Percentiles rank a stretch among this genome's conserved stretches.
phyloP scores from a whole-genome alignment of 2,113 vertebrate genomes.

The Hoplias malabaricus region DNA sequence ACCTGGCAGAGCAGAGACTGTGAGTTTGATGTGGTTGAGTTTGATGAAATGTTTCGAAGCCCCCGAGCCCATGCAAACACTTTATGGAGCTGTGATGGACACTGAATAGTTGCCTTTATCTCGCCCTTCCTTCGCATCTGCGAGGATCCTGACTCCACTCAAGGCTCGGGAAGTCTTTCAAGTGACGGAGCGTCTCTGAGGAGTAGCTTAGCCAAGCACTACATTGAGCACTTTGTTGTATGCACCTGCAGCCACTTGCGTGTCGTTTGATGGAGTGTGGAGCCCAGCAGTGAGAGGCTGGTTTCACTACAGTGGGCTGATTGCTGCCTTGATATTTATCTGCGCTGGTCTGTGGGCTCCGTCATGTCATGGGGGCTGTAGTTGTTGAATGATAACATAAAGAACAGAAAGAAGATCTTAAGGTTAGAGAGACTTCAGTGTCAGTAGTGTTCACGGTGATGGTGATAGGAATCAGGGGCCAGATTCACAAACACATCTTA shows the following conservation, averaged over 20 bases:
- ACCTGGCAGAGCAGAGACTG: constrained; percentile 37
- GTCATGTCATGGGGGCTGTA: neutral
- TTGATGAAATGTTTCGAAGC: neutral
- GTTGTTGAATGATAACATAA: neutral
- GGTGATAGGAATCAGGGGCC: too few species aligned
- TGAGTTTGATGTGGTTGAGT: constrained; percentile 53
- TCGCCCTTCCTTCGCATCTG: constrained; percentile 5
- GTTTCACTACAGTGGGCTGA: constrained; percentile 15
- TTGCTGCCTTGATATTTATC: constrained; percentile 15
- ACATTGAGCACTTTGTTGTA: constrained; percentile 23
- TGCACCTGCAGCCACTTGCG: constrained; percentile 44
- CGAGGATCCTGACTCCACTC: neutral
- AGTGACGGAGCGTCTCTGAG: constrained; percentile 26
- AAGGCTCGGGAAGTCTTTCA: constrained; percentile 32
- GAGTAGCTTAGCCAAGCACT: constrained; percentile 8
- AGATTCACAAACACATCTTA: too few species aligned
- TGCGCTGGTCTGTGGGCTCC: neutral
- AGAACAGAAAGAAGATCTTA: neutral
- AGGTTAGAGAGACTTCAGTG: too few species aligned
- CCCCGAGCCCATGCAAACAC: constrained; percentile 9
- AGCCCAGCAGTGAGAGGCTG: constrained; percentile 8
- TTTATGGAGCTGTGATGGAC: constrained; percentile 30
- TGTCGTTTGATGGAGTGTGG: constrained; percentile 25
- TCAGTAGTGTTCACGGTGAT: too few species aligned
- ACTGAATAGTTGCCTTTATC: constrained; percentile 18